These are phyloP conservation scores for Podabrus alpinus DNA, from an alignment of 2,888 invertebrate species.

Conservation along the genomic window DNA sequence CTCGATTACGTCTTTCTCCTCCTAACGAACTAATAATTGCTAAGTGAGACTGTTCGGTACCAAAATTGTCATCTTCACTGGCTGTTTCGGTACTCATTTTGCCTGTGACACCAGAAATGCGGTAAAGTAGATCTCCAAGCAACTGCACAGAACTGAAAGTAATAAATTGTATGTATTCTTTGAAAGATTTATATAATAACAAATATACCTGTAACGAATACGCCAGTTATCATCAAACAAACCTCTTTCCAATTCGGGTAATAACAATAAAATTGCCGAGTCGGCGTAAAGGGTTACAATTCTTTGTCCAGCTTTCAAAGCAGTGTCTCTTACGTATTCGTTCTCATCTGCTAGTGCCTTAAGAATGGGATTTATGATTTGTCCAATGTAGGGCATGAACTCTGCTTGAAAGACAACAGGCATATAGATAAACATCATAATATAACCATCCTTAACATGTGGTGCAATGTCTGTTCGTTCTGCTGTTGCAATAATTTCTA, in stretches of 20 bases:
- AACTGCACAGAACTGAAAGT: constrained; percentile 86
- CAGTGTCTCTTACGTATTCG: constrained; percentile 97
- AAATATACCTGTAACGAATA: constrained; percentile 70
- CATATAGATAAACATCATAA: constrained; percentile 99
- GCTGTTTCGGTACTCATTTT: constrained; percentile 99
- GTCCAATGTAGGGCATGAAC: constrained; percentile 87
- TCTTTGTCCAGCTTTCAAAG: constrained; percentile 92
- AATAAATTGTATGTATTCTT: background rate
- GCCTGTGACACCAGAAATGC: constrained; percentile 96
- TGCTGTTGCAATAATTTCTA: constrained; percentile 90
- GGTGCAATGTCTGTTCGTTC: constrained; percentile 92
- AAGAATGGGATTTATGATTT: constrained; percentile 95
- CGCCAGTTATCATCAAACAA: constrained; percentile 99
- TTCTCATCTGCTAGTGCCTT: constrained; percentile 98
- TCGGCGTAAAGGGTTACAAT: constrained; percentile 97
- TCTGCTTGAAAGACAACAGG: constrained; percentile 95
- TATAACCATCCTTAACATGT: constrained; percentile 98
- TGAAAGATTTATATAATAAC: background rate
- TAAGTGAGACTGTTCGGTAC: constrained; percentile 92
- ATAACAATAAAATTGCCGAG: constrained; percentile 86
- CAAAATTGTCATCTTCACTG: constrained; percentile 98
- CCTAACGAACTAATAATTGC: constrained; percentile 90
- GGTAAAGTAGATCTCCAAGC: constrained; percentile 91
- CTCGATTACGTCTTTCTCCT: constrained; percentile 86
- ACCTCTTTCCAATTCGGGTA: constrained; percentile 93